Evolutionary conservation across 2,113 vertebrate species (phyloP).

Genomic region (Antechinus flavipes): DNA sequence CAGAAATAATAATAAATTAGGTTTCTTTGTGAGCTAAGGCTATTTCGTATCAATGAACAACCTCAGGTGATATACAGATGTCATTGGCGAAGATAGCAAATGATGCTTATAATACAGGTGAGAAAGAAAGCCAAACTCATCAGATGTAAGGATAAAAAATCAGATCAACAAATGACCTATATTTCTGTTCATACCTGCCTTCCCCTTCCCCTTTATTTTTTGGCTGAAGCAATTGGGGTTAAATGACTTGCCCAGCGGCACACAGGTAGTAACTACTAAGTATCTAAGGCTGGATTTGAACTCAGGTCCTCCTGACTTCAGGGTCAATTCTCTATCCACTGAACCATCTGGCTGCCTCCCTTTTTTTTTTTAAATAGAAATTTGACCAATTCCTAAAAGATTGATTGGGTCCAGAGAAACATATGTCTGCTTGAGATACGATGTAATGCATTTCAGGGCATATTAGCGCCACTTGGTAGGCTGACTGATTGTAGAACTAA

Average conservation of each 20-base stretch:
- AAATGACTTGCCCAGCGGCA: too few species aligned
- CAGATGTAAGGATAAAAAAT: slow-evolving; percentile 2
- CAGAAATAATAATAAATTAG: background rate
- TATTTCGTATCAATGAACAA: background rate
- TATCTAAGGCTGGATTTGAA: too few species aligned
- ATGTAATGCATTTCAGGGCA: background rate
- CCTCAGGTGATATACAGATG: background rate
- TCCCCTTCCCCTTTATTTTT: background rate
- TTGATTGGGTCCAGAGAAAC: background rate
- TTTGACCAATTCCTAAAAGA: background rate
- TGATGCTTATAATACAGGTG: background rate
- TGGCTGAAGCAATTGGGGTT: too few species aligned
- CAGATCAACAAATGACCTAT: background rate
- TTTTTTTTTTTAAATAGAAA: slow-evolving; percentile 34
- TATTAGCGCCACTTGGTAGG: background rate
- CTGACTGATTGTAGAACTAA: slow-evolving; percentile 10
- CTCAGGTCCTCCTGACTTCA: too few species aligned
- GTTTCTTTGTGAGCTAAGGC: background rate
- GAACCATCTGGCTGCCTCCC: too few species aligned
- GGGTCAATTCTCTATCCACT: too few species aligned
- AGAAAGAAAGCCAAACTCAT: slow-evolving; percentile 43
- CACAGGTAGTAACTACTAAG: too few species aligned
- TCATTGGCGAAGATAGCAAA: background rate
- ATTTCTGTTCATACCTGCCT: background rate
- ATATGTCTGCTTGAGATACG: too few species aligned